Evolutionary conservation across 2,797 vertebrate species (phyloP).

Genomic region (Urophycis tenuis): DNA sequence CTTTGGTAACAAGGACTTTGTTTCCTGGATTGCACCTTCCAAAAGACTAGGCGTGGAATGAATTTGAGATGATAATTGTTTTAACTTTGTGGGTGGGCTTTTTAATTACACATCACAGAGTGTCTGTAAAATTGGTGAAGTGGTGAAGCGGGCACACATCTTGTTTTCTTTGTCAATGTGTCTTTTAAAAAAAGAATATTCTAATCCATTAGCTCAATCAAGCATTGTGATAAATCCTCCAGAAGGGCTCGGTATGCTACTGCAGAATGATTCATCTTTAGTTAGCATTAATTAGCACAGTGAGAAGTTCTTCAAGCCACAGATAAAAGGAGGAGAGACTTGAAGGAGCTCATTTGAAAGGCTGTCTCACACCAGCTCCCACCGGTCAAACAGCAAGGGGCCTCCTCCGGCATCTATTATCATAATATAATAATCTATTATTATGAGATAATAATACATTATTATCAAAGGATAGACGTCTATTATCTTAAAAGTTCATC

Average conservation of each 20-base stretch:
- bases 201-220: background rate
- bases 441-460: background rate
- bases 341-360: background rate
- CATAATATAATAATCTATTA: background rate
- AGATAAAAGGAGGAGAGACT: background rate
- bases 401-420: background rate
- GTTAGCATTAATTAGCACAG: background rate
- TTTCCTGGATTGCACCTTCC: background rate
- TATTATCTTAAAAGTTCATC: background rate
- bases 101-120: background rate
- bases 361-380: no score
- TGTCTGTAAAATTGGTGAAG: background rate
- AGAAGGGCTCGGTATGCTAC: background rate
- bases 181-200: background rate
- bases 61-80: background rate
- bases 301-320: background rate
- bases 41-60: background rate
- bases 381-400: no score
- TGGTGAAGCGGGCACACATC: background rate
- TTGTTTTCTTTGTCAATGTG: background rate
- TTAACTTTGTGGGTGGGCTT: background rate
- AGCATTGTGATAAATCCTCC: background rate
- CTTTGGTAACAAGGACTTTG: background rate
- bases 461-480: background rate
- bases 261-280: background rate